A percentile compares a stretch with the other conserved stretches of the same genome.
phyloP scores from a whole-genome alignment of 92 coral and sea anemone species.

The Palythoa grandiflora region DNA sequence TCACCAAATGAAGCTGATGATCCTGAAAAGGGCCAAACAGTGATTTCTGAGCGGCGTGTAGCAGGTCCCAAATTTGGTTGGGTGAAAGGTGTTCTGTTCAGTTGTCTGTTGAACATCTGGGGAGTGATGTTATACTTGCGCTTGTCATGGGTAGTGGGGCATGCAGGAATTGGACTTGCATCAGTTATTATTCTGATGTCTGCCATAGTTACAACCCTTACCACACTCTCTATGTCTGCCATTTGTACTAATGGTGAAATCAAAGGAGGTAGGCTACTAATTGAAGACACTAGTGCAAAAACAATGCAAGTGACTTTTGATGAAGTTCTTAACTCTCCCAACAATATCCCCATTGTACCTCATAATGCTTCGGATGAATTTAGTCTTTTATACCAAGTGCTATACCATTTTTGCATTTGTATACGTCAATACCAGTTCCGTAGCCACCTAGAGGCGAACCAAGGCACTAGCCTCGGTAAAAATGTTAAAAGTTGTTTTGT shows the following conservation, averaged over 20 bases:
- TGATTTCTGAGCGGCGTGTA: background rate
- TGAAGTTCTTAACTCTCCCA: too few species aligned
- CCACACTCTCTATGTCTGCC: slow-evolving; percentile 98
- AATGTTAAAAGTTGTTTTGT: too few species aligned
- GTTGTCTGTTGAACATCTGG: slow-evolving; percentile 97
- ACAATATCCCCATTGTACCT: too few species aligned
- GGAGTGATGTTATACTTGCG: slow-evolving; percentile 97
- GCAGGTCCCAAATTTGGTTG: slow-evolving; percentile 94
- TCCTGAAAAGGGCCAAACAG: slow-evolving; percentile 42
- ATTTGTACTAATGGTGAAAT: slow-evolving; percentile 98
- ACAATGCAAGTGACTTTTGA: too few species aligned
- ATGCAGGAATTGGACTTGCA: slow-evolving; percentile 95
- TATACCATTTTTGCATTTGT: too few species aligned
- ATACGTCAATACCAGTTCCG: too few species aligned
- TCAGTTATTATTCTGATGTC: slow-evolving; percentile 78
- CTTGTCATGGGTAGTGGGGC: slow-evolving; percentile 95
- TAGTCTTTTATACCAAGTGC: too few species aligned
- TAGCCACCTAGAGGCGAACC: too few species aligned
- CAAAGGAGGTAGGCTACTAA: slow-evolving; percentile 82
- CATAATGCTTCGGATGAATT: too few species aligned
- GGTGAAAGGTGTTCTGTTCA: slow-evolving; percentile 96
- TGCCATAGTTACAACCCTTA: slow-evolving; percentile 87
- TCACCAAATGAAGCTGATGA: slow-evolving; percentile 32
- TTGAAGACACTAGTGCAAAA: too few species aligned
- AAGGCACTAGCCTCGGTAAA: too few species aligned